Base-by-base conservation (phyloP, 2,888 invertebrate genomes). In the Rhagonycha fulva region DNA sequence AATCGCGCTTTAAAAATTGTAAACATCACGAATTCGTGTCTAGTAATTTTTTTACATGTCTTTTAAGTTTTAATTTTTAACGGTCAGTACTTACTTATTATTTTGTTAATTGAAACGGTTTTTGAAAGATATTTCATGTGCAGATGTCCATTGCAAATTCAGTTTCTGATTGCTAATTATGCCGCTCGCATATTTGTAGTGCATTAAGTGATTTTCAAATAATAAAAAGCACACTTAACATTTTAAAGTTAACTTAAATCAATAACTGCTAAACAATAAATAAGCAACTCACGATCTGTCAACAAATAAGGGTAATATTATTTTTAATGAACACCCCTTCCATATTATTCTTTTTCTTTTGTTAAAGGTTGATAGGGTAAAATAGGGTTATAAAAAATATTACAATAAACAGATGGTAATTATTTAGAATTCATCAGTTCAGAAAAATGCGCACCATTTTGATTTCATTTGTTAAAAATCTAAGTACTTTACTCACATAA, bases 251-350 rank as follows among this genome's bases (percentile, higher is more conserved):
- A 47, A 47, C 47, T 47, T 47, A 47, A 47, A 47, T 47, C 47
- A 47, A 47, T 47, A 47, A 47, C n/a, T 47, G 9, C 47, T 47
- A 47, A n/a, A 47, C 47, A 47, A 47, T 47, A 47, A n/a, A 47
- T 47, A 47, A 75, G 74, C 74, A 75, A 71, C 74, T 71, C 74
- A 71, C n/a, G 47, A 75, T 75, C 74, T 75, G 74, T 75, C 74
- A 71, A 71, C 71, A 75, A 75, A 75, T 32, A 68, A 71, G 74
- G 74, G 74, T 71, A 75, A 75, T 75, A 75, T 75, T 71, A 71
- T 75, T 75, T 74, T 75, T 71, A 75, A 75, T 68, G 74, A 32
- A 28, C 70, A 28, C 28, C 74, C 74, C 71, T 75, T 75, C 63
- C 24, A 24, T 24, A 61, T 71, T 62, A 75, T 71, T 71, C 74